A percentile compares a stretch with the other conserved stretches of the same genome.
These are phyloP conservation scores for Tachycineta bicolor DNA, from an alignment of 2,113 vertebrate species.

Conservation along the genomic window DNA sequence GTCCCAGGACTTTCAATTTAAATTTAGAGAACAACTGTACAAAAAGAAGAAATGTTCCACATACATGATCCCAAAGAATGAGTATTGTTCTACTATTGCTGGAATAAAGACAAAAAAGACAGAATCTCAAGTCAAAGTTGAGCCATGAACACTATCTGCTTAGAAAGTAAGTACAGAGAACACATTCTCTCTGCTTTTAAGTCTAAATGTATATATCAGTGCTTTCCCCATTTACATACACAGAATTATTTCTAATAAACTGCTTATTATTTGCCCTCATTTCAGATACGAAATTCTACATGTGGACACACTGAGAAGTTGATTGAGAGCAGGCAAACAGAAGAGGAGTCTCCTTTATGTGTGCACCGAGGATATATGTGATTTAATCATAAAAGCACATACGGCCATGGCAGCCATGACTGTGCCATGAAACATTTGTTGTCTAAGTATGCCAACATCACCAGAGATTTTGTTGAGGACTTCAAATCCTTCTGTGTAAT, in stretches of 20 bases:
- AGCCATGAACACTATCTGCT: not conserved
- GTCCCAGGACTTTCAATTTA: not conserved
- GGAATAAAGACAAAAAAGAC: not conserved
- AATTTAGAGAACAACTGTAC: not conserved
- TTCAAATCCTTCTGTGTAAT: not conserved
- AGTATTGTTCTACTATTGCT: not conserved
- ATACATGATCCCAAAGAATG: not conserved
- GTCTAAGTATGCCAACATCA: not conserved
- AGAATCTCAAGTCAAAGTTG: not conserved
- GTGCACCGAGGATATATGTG: accelerated
- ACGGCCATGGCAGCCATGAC: accelerated
- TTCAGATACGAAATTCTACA: not conserved
- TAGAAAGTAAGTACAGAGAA: not conserved
- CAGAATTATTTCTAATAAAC: not conserved
- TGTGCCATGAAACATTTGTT: not conserved
- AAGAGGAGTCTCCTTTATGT: not conserved
- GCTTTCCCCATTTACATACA: not conserved
- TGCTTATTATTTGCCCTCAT: not conserved
- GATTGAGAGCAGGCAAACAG: not conserved
- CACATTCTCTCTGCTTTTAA: not conserved
- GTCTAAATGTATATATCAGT: not conserved
- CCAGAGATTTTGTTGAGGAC: not conserved
- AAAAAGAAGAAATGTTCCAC: not conserved
- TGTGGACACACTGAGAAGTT: not conserved
- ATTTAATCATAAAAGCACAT: not conserved